These are phyloP conservation scores for Sandelia bainsii DNA, from an alignment of 2,797 vertebrate species.

Conservation along the genomic window DNA sequence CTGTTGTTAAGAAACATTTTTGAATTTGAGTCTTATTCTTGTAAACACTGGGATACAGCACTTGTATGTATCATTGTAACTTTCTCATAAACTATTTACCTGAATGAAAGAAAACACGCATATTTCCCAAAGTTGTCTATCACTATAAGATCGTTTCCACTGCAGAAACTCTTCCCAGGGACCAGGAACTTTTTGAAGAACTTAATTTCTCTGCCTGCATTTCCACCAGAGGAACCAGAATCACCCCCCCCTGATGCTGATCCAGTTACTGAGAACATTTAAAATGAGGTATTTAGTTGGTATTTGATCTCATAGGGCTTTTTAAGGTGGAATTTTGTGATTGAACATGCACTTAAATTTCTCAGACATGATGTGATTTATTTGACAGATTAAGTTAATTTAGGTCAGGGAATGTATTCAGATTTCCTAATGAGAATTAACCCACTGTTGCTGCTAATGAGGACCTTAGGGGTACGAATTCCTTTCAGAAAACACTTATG, in stretches of 20 bases:
- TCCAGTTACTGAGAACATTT: too few species aligned
- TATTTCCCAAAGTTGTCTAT: not conserved
- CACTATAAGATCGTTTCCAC: not conserved
- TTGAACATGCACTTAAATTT: not conserved
- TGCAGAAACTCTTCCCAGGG: too few species aligned
- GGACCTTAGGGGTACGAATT: conserved; percentile 68
- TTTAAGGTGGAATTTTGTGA: too few species aligned
- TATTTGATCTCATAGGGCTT: too few species aligned
- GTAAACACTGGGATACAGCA: not conserved
- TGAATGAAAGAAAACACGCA: not conserved
- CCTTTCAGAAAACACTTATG: conserved; percentile 42
- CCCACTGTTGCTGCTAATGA: conserved; percentile 60
- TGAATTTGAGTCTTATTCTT: not conserved
- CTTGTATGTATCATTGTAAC: not conserved
- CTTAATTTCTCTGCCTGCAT: too few species aligned
- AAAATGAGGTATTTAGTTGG: too few species aligned
- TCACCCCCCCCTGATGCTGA: too few species aligned
- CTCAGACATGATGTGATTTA: conserved; percentile 15
- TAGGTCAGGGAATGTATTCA: conserved; percentile 26
- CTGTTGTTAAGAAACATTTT: not conserved
- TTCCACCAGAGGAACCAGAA: too few species aligned
- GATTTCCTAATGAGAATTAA: conserved; percentile 31
- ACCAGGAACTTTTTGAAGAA: too few species aligned
- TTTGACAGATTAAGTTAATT: conserved; percentile 38
- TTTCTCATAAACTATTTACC: not conserved